Evolutionary conservation across 2,888 invertebrate species (phyloP), one percentile per base, ranked within the genome.

Genomic region (Himalopsyche japonica): DNA sequence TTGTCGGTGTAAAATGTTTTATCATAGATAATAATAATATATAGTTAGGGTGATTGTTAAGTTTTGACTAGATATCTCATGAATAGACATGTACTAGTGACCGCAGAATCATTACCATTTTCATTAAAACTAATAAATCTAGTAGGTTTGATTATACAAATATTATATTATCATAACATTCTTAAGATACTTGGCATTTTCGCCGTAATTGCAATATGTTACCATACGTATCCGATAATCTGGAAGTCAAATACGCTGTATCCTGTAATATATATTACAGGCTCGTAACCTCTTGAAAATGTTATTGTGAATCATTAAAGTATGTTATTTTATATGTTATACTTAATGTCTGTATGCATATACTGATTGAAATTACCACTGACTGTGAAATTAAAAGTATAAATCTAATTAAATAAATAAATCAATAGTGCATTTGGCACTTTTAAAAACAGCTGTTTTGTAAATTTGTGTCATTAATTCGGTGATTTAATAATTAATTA

Each of bases 31-130:
- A 82, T 80, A 78, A 81, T 79, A 83, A 80, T 80, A 76, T 80
- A 49, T 78, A 86, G 85, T 79, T 85, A 86, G 82, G 85, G 80
- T 57, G 77, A 82, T 84, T 86, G 84, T 86, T 86, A 85, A 85
- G 85, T 85, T 85, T 85, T 84, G n/a, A 83, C 49, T 82, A 76
- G 24, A 57, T 78, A 57, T 78, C 32, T 37, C 43, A 64, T 37
- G 24, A 27, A 76, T 81, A 81, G 81, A 76, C 47, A 76, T 43
- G 76, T 81, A 70, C 70, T 70, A 70, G 70, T 70, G 30, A 70
- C 70, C 70, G 81, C 43, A 81, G 81, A 48, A 78, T 77, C 49
- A 82, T 80, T 83, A 83, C 83, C 83, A 83, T 77, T 76, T 76
- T 70, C 76, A 76, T 48, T 20, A 30, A 49, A 70, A 48, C 6